Evolutionary conservation across 1,140 invertebrate genomes (phyloP).

Genomic region (Rhyzopertha dominica): DNA sequence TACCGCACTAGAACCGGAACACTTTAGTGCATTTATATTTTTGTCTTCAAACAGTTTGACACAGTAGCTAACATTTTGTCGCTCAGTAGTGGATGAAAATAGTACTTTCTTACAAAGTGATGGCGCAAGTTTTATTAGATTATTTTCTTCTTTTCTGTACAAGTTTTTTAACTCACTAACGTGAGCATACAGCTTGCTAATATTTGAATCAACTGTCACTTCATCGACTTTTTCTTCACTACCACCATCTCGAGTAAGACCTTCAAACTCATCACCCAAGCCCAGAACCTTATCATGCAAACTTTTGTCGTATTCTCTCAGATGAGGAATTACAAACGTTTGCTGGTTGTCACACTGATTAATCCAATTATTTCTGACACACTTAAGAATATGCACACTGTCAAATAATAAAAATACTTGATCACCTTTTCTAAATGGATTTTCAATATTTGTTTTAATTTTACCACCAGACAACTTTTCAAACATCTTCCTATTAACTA

Average conservation of each 20-base stretch:
- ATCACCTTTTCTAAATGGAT: constrained; percentile 3
- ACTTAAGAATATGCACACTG: constrained; percentile 9
- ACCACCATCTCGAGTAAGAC: too few relatives aligned
- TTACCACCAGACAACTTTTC: constrained; percentile 4
- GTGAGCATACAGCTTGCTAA: too few relatives aligned
- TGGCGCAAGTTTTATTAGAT: constrained; percentile 5
- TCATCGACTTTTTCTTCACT: too few relatives aligned
- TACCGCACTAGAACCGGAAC: neutral
- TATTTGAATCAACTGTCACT: too few relatives aligned
- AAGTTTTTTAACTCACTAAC: neutral
- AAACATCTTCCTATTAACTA: constrained; percentile 5
- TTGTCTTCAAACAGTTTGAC: too few relatives aligned
- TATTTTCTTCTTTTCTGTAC: neutral
- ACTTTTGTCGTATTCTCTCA: too few relatives aligned
- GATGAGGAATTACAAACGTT: constrained; percentile 3
- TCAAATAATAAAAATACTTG: constrained; percentile 8
- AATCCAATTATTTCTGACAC: constrained; percentile 9
- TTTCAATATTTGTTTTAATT: neutral
- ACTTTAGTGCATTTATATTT: constrained; percentile 6
- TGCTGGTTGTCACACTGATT: constrained; percentile 7
- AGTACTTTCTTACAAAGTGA: constrained; percentile 4
- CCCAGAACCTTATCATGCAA: too few relatives aligned
- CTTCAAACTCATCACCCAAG: too few relatives aligned
- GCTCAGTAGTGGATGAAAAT: constrained; percentile 1
- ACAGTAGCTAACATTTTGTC: constrained; percentile 14